Conservation (phyloP, 2,888 invertebrate genomes). For the Achlya flavicornis region DNA sequence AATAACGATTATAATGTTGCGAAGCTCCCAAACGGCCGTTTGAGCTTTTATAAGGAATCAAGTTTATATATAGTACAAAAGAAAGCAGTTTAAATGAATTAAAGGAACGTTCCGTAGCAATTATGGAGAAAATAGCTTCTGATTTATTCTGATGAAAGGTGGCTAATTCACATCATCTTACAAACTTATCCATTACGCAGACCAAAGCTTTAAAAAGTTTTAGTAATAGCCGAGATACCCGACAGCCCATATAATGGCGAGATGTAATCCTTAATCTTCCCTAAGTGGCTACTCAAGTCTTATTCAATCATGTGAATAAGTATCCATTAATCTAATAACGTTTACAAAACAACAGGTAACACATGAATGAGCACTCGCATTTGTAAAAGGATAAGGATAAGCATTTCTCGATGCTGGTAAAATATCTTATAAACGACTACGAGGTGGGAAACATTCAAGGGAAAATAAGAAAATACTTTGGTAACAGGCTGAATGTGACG, state of each 20-base stretch:
- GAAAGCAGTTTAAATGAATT: not conserved
- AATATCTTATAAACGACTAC: conserved; percentile 9
- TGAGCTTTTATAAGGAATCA: not conserved
- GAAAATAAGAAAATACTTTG: conserved; percentile 9
- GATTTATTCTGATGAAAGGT: not conserved
- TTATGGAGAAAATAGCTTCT: not conserved
- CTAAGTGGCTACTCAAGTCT: conserved; percentile 1
- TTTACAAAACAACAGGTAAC: not conserved
- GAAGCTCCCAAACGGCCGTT: not conserved
- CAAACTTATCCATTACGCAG: too few species aligned
- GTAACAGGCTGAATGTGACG: conserved; percentile 5
- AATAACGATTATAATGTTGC: not conserved
- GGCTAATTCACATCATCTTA: not conserved
- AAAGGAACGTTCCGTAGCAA: not conserved
- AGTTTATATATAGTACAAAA: not conserved
- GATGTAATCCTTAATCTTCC: not conserved
- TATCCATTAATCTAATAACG: not conserved
- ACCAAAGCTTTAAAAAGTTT: too few species aligned
- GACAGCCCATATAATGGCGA: not conserved
- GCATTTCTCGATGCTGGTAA: not conserved
- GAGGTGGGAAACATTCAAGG: conserved; percentile 12
- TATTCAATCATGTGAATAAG: conserved; percentile 5
- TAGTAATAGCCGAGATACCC: not conserved
- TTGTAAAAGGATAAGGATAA: not conserved
- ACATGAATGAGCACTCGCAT: conserved; percentile 5